Evolutionary conservation across 2,113 vertebrate genomes (phyloP).

Genomic region (Nyctereutes procyonoides): DNA sequence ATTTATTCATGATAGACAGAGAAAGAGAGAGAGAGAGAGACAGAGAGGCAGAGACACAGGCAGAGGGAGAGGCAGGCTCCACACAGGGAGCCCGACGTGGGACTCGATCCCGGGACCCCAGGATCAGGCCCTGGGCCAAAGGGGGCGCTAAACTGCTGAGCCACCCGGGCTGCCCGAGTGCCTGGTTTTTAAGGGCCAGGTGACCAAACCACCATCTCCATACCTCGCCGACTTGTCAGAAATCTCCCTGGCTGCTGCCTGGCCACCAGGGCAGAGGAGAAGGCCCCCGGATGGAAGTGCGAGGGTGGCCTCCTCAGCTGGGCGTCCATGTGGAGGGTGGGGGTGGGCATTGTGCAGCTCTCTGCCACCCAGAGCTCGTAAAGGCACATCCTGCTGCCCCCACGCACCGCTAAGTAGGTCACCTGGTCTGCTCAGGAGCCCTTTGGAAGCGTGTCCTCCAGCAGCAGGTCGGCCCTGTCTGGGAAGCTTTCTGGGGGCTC

Average conservation of each 20-base stretch:
- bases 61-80: too few relatives aligned
- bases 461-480: background rate
- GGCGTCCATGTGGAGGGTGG: background rate
- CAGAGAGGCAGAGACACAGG: too few relatives aligned
- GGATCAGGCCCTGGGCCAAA: too few relatives aligned
- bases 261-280: background rate
- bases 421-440: background rate
- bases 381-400: background rate
- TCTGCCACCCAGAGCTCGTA: background rate
- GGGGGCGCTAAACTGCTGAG: too few relatives aligned
- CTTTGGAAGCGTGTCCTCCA: background rate
- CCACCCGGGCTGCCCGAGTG: too few relatives aligned
- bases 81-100: too few relatives aligned
- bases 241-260: background rate
- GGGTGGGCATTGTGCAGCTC: background rate
- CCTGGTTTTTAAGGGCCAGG: background rate
- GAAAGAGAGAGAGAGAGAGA: too few relatives aligned
- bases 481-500: background rate
- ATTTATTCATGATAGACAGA: too few relatives aligned
- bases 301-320: background rate
- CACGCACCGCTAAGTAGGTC: background rate
- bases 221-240: background rate
- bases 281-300: rapidly evolving
- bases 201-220: rapidly evolving
- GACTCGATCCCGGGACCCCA: too few relatives aligned